Evolutionary conservation across 1,140 invertebrate species (phyloP), one percentile per base, ranked within the genome.

Genomic region (Listronotus oregonensis): DNA sequence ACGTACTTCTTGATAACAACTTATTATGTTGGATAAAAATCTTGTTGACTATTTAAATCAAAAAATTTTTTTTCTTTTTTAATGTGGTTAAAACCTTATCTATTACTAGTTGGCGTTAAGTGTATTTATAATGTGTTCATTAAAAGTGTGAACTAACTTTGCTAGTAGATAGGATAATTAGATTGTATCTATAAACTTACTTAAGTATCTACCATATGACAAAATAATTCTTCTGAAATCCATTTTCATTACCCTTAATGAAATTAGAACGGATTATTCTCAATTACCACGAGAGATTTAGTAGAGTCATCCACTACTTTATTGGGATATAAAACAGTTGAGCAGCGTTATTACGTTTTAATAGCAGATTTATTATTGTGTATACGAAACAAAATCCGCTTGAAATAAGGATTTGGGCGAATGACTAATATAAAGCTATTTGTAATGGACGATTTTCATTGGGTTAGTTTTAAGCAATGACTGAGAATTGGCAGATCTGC

Each of bases 211-310:
- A 1, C 5, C 21, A 27, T 27, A 27, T 27, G 21, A 27, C 5
- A 27, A 27, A 27, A 27, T 5, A 27, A 27, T 27, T 27, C 21
- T 18, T 59, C n/a, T 37, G 49, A 15, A 32, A 34, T 49, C 47
- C 57, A 49, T 49, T 59, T 59, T 59, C 43, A 59, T 59, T 47
- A 37, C 17, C 44, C 21, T n/a, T 49, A 59, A 59, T 59, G 21
- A 59, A 59, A 59, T 59, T 59, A 59, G 10, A 59, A n/a, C n/a
- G 57, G 57, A 32, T 59, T 59, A 59, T 59, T 49, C 57, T 49
- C 57, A 59, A 59, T 59, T 59, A 59, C 57, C 57, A 32, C 57
- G 43, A 59, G 57, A 59, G 57, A 59, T 59, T 59, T 59, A 44
- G 57, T 59, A 59, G 57, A 59, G 57, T 59, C 43, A 59, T 59